These are phyloP conservation scores for Nymphalis io DNA, from an alignment of 1,140 invertebrate genomes.

Conservation along the genomic window DNA sequence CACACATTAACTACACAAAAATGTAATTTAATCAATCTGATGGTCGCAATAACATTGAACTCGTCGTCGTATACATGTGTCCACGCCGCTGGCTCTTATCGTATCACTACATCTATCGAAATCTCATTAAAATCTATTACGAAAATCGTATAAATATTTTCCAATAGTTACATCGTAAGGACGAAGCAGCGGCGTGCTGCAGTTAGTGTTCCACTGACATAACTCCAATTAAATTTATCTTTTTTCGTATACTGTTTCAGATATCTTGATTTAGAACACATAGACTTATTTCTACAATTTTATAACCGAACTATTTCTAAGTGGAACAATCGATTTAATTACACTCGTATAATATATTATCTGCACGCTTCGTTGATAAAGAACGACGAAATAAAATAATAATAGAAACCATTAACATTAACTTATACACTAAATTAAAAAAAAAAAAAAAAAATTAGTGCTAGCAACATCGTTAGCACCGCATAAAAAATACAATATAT, in stretches of 20 bases:
- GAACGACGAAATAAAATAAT: constrained; percentile 32
- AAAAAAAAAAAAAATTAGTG: constrained; percentile 65
- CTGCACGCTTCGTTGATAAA: constrained; percentile 25
- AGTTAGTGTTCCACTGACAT: constrained; percentile 24
- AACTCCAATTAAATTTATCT: constrained; percentile 55
- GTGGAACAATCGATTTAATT: constrained; percentile 36
- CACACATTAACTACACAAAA: constrained; percentile 74
- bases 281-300: constrained; percentile 69
- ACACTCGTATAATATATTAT: constrained; percentile 34
- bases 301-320: constrained; percentile 34
- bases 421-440: constrained; percentile 59
- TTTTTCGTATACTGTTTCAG: constrained; percentile 78
- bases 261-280: constrained; percentile 78
- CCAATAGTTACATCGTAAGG: constrained; percentile 41
- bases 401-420: constrained; percentile 45
- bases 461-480: constrained; percentile 62
- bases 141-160: constrained; percentile 52
- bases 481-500: constrained; percentile 59
- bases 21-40: constrained; percentile 77
- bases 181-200: constrained; percentile 48
- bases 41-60: constrained; percentile 77
- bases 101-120: constrained; percentile 29
- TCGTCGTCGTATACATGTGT: constrained; percentile 75
- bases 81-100: constrained; percentile 55
- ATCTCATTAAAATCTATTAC: constrained; percentile 46